Evolutionary conservation across 1,140 invertebrate species (phyloP).

Genomic region (Aphaenogaster ashmeadi): DNA sequence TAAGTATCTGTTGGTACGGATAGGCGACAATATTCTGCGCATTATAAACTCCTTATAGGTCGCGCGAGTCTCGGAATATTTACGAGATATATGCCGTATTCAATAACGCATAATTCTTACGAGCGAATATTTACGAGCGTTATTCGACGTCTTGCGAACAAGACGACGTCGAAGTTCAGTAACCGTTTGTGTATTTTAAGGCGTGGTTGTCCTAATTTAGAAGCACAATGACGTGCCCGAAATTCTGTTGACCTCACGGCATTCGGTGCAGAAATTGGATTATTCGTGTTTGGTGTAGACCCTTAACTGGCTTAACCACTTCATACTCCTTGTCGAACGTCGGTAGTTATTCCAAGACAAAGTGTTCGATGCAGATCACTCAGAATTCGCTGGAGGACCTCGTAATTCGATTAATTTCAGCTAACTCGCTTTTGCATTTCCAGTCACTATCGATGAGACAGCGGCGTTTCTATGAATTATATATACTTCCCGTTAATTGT

Average conservation of each 20-base stretch:
- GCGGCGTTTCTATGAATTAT: slow-evolving; percentile 38
- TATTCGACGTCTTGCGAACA: background rate
- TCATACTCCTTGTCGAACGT: slow-evolving; percentile 65
- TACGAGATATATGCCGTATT: background rate
- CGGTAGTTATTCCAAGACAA: slow-evolving; percentile 75
- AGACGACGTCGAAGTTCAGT: slow-evolving; percentile 23
- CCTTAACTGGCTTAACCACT: slow-evolving; percentile 74
- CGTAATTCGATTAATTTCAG: slow-evolving; percentile 76
- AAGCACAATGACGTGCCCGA: slow-evolving; percentile 71
- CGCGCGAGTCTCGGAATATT: slow-evolving; percentile 9
- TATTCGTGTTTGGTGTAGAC: slow-evolving; percentile 75
- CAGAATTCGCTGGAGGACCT: slow-evolving; percentile 35
- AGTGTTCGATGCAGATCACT: slow-evolving; percentile 72
- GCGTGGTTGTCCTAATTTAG: slow-evolving; percentile 68
- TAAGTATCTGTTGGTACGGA: background rate
- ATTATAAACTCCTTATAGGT: background rate
- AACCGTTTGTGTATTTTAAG: slow-evolving; percentile 70
- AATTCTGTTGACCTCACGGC: slow-evolving; percentile 73
- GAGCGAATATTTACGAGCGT: background rate
- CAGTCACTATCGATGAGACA: slow-evolving; percentile 44
- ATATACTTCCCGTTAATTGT: slow-evolving; percentile 28
- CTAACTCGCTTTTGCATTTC: slow-evolving; percentile 66
- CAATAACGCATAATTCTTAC: background rate
- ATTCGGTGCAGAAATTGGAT: slow-evolving; percentile 73
- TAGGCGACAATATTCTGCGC: background rate